phyloP scores from a whole-genome alignment of 2,888 invertebrate genomes.

The Heliconius ethilla region DNA sequence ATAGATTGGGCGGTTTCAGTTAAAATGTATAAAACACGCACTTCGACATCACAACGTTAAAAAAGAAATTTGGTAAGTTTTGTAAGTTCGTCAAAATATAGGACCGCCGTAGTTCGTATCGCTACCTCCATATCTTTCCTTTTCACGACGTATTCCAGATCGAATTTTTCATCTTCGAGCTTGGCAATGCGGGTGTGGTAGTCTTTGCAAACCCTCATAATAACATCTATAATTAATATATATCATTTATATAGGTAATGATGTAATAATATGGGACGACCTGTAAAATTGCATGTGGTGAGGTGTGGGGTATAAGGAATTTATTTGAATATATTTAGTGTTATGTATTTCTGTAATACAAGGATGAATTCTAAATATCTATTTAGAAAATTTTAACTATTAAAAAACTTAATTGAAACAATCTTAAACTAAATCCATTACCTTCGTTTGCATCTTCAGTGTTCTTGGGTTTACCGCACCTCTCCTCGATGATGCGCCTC shows the following conservation, averaged over 20 bases:
- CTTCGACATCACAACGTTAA: slow-evolving; percentile 72
- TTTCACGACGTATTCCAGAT: slow-evolving; percentile 98
- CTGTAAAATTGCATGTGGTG: slow-evolving; percentile 55
- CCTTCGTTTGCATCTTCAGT: slow-evolving; percentile 97
- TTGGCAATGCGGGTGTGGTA: slow-evolving; percentile 93
- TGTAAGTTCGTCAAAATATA: slow-evolving; percentile 73
- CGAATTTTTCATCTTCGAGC: slow-evolving; percentile 98
- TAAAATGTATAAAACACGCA: slow-evolving; percentile 74
- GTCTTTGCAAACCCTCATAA: slow-evolving; percentile 89
- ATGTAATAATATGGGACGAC: slow-evolving; percentile 48
- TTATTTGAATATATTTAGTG: slow-evolving; percentile 37
- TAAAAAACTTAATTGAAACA: not conserved
- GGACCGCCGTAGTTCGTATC: slow-evolving; percentile 65
- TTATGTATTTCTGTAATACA: slow-evolving; percentile 32
- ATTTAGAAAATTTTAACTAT: slow-evolving; percentile 26
- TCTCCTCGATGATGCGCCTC: slow-evolving; percentile 97
- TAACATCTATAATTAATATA: slow-evolving; percentile 85
- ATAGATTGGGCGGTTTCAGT: slow-evolving; percentile 50
- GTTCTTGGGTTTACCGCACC: slow-evolving; percentile 95
- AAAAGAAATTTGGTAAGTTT: slow-evolving; percentile 70
- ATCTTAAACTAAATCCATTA: slow-evolving; percentile 65
- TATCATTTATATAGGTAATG: slow-evolving; percentile 58
- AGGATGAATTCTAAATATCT: slow-evolving; percentile 26
- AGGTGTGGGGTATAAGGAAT: slow-evolving; percentile 48
- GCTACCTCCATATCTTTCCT: slow-evolving; percentile 99